phyloP scores from a whole-genome alignment of 2,113 vertebrate genomes.

The Myxocyprinus asiaticus region DNA sequence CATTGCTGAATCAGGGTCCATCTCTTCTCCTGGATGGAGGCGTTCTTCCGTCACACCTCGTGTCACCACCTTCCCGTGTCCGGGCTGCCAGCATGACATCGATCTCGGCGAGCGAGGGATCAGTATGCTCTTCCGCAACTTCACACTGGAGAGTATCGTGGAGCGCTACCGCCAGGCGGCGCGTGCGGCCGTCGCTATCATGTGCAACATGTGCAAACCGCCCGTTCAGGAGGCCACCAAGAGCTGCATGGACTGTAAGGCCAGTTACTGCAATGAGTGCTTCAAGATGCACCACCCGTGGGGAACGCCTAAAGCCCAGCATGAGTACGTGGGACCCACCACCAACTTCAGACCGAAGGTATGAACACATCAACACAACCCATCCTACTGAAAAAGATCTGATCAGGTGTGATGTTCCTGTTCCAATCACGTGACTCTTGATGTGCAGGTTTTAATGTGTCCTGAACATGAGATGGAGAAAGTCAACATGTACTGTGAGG shows the following conservation, averaged over 20 bases:
- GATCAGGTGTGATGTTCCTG: background rate
- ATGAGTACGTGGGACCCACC: constrained; percentile 94
- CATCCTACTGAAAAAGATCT: too few relatives aligned
- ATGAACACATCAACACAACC: background rate
- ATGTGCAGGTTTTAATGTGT: constrained; percentile 90
- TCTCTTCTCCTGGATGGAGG: constrained; percentile 85
- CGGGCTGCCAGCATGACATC: constrained; percentile 89
- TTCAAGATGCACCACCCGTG: constrained; percentile 96
- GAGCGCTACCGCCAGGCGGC: constrained; percentile 95
- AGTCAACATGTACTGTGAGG: constrained; percentile 98
- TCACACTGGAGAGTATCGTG: constrained; percentile 95
- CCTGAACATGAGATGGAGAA: constrained; percentile 97
- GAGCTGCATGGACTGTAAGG: constrained; percentile 97
- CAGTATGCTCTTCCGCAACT: constrained; percentile 93
- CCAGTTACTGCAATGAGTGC: constrained; percentile 96
- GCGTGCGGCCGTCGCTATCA: constrained; percentile 89
- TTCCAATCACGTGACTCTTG: background rate
- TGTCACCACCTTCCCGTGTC: constrained; percentile 87
- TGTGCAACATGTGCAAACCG: constrained; percentile 95
- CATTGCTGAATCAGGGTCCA: constrained; percentile 69
- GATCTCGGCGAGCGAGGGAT: constrained; percentile 96
- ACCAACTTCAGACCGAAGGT: constrained; percentile 96
- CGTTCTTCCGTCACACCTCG: constrained; percentile 86
- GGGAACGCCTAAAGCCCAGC: constrained; percentile 93
- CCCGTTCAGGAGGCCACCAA: constrained; percentile 93